phyloP scores from a whole-genome alignment of 2,797 vertebrate genomes.

The Sebastes baramenuke region DNA sequence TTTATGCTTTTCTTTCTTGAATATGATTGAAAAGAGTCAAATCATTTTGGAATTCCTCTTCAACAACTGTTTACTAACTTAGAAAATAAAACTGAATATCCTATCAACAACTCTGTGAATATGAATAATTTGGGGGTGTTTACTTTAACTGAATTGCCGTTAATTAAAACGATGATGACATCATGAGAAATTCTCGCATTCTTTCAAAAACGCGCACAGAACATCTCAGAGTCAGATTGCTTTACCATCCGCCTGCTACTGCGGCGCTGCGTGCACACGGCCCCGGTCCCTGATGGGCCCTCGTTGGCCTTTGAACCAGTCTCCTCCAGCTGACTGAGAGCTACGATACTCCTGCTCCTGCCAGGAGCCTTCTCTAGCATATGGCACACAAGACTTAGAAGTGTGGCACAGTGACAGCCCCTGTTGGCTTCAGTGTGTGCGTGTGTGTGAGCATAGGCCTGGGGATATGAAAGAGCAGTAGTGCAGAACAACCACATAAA shows the following conservation, averaged over 20 bases:
- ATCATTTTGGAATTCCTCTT: neutral
- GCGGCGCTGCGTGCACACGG: neutral
- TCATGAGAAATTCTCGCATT: neutral
- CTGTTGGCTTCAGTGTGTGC: conserved; percentile 42
- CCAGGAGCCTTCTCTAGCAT: conserved; percentile 63
- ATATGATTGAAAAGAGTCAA: neutral
- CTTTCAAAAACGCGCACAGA: neutral
- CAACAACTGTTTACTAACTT: neutral
- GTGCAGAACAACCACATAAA: conserved; percentile 73
- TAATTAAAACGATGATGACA: neutral
- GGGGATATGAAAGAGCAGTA: conserved; percentile 60
- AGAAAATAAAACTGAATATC: neutral
- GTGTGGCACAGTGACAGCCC: conserved; percentile 58
- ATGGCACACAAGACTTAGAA: conserved; percentile 56
- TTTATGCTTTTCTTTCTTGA: neutral
- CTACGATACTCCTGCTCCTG: conserved; percentile 44
- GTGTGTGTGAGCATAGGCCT: conserved; percentile 23
- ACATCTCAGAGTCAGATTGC: conserved; percentile 6
- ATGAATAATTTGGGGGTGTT: neutral
- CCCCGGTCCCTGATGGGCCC: conserved; percentile 49
- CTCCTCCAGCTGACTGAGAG: conserved; percentile 50
- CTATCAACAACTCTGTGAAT: neutral
- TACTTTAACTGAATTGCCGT: neutral
- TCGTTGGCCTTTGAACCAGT: conserved; percentile 69
- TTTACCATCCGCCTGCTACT: conserved; percentile 1